Base-by-base conservation (phyloP, 2,888 invertebrate species). In the Beris morrisii region DNA sequence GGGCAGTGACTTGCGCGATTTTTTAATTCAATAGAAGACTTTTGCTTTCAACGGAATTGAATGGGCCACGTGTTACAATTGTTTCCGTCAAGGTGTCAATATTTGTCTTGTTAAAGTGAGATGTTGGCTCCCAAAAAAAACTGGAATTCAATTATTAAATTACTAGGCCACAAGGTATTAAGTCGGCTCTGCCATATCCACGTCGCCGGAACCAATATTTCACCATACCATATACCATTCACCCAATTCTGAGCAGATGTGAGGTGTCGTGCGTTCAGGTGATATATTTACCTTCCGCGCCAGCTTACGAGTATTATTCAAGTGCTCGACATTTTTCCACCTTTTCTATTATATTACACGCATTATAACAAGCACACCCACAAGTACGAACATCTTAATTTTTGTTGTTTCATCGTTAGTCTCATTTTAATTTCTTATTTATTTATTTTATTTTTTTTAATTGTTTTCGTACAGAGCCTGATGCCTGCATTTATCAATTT, bases 91-190 rank as follows among this genome's bases (percentile, higher is more conserved):
- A 68, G 64, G 63, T 66, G 68, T 68, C 68, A 68, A 68, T 68
- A 68, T 68, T 68, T 68, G 64, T 64, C 68, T 68, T 66, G 66
- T 68, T 68, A 68, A 68, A 68, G 66, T 68, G 66, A 68, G 68
- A 68, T 58, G 66, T 54, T 45, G 44, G 54, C 6, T 48, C 12
- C 48, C n/a, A 48, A 48, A 48, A 48, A 64, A 61, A 61, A 61
- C 32, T 61, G 38, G 61, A 52, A 38, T 52, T 61, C 61, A 61
- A 61, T 61, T 61, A 52, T 38, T 50, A 52, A 61, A 61, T 61
- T 61, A 38, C 11, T 38, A 13, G 52, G 50, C 61, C 48, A 48
- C 43, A 32, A 22, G 52, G 32, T 61, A 50, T 15, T 15, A 12
- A 22, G 52, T 22, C 50, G 50, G 32, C 30, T 22, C 38, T 22